Evolutionary conservation across 2,797 vertebrate genomes (phyloP).

Genomic region (Rhynchotus rufescens): DNA sequence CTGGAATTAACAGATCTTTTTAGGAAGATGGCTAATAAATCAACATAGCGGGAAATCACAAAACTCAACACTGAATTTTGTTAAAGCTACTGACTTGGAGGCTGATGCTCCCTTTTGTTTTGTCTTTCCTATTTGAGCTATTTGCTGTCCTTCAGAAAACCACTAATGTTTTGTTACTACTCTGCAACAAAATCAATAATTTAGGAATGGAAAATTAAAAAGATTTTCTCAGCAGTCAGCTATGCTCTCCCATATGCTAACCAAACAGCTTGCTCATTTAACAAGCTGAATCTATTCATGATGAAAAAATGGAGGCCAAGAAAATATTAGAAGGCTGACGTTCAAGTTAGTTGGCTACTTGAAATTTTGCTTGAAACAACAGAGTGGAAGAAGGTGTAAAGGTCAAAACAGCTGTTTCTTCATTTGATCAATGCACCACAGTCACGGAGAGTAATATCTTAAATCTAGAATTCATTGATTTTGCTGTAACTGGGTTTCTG

Average conservation of each 20-base stretch:
- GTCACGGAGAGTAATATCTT: neutral
- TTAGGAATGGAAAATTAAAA: neutral
- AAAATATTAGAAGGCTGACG: neutral
- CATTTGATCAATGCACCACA: neutral
- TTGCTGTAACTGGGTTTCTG: neutral
- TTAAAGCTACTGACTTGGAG: neutral
- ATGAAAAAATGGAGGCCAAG: neutral
- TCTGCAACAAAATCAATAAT: neutral
- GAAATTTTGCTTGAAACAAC: neutral
- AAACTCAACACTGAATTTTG: neutral
- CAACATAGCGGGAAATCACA: neutral
- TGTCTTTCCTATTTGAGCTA: neutral
- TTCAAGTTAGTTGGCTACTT: neutral
- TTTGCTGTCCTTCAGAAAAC: neutral
- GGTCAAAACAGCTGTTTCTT: neutral
- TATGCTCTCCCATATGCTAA: neutral
- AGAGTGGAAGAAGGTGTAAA: neutral
- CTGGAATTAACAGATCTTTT: neutral
- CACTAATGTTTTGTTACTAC: neutral
- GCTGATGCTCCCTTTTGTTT: neutral
- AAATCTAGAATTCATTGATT: neutral
- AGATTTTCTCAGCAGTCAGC: neutral
- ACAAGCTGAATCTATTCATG: neutral
- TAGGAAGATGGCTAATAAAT: constrained; percentile 7
- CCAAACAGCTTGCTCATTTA: neutral